These are phyloP conservation scores for Paratrypauchen microcephalus DNA, from an alignment of 2,797 vertebrate genomes.

Conservation along the genomic window DNA sequence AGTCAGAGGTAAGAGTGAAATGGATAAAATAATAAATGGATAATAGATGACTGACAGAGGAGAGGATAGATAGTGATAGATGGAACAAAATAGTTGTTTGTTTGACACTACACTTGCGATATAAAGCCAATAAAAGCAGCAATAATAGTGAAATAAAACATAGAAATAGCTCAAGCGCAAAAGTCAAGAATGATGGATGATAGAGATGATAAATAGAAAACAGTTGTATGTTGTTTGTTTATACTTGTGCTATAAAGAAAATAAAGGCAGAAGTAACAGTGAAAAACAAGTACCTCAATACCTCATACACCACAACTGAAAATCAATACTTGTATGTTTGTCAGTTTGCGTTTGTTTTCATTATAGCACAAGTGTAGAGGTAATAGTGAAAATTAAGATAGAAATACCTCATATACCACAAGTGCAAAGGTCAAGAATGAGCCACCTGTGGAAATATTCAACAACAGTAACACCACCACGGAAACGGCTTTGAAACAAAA, in stretches of 20 bases:
- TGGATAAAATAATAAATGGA: too few species aligned
- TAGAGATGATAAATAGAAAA: too few species aligned
- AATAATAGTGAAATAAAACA: neutral
- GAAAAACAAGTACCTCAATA: too few species aligned
- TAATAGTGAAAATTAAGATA: neutral
- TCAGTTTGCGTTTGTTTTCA: too few species aligned
- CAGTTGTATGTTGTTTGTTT: too few species aligned
- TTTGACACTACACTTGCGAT: neutral
- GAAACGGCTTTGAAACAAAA: conserved; percentile 8
- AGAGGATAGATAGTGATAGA: too few species aligned
- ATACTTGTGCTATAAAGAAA: too few species aligned
- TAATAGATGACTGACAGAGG: too few species aligned
- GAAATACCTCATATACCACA: neutral
- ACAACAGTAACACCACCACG: neutral
- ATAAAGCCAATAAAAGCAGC: neutral
- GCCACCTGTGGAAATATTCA: neutral
- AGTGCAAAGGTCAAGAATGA: neutral
- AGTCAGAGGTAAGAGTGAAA: neutral
- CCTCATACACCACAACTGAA: too few species aligned
- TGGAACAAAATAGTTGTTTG: neutral
- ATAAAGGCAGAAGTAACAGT: too few species aligned
- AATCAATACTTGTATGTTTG: too few species aligned
- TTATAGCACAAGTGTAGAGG: too few species aligned
- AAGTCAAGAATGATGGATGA: neutral
- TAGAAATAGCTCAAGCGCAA: neutral